Evolutionary conservation across 2,113 vertebrate genomes (phyloP).

Genomic region (Menidia beryllina): DNA sequence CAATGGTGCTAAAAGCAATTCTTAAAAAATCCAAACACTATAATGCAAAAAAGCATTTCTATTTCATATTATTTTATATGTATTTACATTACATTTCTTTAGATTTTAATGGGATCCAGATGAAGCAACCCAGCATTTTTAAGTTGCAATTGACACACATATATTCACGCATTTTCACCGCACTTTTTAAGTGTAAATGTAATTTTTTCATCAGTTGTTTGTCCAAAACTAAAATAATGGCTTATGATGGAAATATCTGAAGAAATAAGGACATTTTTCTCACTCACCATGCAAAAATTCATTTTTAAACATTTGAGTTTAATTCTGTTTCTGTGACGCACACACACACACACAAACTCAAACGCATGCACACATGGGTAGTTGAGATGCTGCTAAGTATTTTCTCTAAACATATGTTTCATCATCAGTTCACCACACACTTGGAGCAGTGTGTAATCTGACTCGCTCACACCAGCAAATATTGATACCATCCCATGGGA

Average conservation of each 20-base stretch:
- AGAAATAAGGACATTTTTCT: not conserved
- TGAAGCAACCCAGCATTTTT: too few species aligned
- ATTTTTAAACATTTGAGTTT: not conserved
- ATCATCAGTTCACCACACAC: slow-evolving; percentile 53
- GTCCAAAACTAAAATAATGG: not conserved
- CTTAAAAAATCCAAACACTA: too few species aligned
- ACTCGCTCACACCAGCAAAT: slow-evolving; percentile 21
- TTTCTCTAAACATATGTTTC: slow-evolving; percentile 51
- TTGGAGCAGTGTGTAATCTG: slow-evolving; percentile 53
- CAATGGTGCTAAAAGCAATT: too few species aligned
- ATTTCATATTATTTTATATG: too few species aligned
- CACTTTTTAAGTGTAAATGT: too few species aligned
- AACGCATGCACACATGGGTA: slow-evolving; percentile 7
- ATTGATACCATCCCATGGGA: slow-evolving; percentile 64
- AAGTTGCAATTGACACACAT: too few species aligned
- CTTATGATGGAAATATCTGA: not conserved
- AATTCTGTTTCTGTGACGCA: not conserved
- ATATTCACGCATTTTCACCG: too few species aligned
- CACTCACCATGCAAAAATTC: not conserved
- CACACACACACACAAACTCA: slow-evolving; percentile 23
- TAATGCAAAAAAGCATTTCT: too few species aligned
- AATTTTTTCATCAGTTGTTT: not conserved
- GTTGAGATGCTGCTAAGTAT: slow-evolving; percentile 32
- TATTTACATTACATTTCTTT: too few species aligned
- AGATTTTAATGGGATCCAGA: too few species aligned